These are phyloP conservation scores for Rhinogobius similis DNA, from an alignment of 2,113 vertebrate genomes.

Conservation along the genomic window DNA sequence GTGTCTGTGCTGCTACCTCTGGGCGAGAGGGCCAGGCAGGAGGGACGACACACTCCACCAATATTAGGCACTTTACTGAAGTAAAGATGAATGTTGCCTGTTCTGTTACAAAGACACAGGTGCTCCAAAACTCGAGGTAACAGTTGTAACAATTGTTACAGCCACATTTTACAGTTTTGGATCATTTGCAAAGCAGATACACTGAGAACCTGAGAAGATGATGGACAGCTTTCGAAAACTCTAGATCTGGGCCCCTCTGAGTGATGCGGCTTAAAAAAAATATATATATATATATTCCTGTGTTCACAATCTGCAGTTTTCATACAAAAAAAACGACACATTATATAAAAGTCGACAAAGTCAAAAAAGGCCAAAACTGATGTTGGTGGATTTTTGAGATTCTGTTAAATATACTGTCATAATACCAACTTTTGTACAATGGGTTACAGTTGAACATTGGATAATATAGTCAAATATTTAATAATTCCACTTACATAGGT, in stretches of 20 bases:
- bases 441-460: neutral
- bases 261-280: no score
- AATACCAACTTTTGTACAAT: neutral
- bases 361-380: neutral
- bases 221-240: neutral
- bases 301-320: neutral
- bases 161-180: conserved; percentile 6
- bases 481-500: neutral
- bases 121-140: neutral
- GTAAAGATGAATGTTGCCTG: conserved; percentile 14
- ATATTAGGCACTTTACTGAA: conserved; percentile 19
- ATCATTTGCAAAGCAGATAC: conserved; percentile 9
- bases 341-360: neutral
- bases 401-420: neutral
- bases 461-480: neutral
- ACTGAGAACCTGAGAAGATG: neutral
- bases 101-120: conserved; percentile 9
- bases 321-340: neutral
- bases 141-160: neutral
- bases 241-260: neutral
- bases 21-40: conserved; percentile 36
- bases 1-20: conserved; percentile 47
- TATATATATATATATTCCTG: neutral
- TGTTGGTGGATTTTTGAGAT: neutral
- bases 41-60: conserved; percentile 13